Conservation (phyloP, 2,797 vertebrate genomes). For the Gymnoscopelus braueri region DNA sequence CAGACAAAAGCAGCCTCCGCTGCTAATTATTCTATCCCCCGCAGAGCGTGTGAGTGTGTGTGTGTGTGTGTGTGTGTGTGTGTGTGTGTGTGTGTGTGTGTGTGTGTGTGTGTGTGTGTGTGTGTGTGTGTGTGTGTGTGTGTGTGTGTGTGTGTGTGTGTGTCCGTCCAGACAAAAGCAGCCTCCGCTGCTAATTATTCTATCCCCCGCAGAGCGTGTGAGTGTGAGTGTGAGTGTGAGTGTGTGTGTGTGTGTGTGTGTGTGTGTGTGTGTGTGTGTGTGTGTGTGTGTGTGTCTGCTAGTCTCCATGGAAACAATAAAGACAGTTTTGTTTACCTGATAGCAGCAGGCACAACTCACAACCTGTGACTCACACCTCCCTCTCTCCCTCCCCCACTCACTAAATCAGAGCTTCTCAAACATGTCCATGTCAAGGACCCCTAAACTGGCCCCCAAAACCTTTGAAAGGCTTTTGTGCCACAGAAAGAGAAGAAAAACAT, state of each 20-base stretch:
- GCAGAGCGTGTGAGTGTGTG: conserved; percentile 1
- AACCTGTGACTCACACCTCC: conserved; percentile 64
- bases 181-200: no score
- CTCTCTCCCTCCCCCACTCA: neutral
- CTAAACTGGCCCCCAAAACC: neutral
- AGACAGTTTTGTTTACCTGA: conserved; percentile 62
- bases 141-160: conserved; percentile 4
- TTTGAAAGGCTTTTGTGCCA: no score
- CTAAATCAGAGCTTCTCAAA: neutral
- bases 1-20: no score
- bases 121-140: neutral
- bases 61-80: neutral
- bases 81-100: neutral
- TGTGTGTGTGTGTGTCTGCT: conserved; percentile 2
- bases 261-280: neutral
- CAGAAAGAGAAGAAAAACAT: no score
- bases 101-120: neutral
- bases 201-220: neutral
- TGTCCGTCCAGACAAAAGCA: neutral
- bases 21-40: no score
- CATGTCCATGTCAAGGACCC: neutral
- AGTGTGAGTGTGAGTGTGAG: neutral
- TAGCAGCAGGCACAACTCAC: conserved; percentile 4
- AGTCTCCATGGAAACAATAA: conserved; percentile 62
- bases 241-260: neutral